Evolutionary conservation across 2,888 invertebrate species (phyloP).

Genomic region (Habroteleia sp.): DNA sequence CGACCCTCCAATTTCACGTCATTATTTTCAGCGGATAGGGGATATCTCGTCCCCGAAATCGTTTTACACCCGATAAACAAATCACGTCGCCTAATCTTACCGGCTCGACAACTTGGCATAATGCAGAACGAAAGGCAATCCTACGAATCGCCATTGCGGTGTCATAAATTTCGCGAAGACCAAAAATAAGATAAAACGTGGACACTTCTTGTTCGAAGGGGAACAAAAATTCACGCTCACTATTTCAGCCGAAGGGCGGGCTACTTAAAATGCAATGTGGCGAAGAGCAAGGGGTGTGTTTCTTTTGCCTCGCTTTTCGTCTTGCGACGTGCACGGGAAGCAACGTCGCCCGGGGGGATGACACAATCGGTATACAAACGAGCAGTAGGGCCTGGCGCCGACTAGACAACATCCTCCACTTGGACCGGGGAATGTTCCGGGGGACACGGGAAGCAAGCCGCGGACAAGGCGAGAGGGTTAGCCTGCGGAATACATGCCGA

Average conservation of each 20-base stretch:
- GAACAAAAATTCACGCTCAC: conserved; percentile 18
- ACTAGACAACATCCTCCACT: conserved; percentile 55
- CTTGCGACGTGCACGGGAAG: conserved; percentile 51
- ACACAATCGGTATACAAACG: conserved; percentile 59
- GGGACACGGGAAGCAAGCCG: conserved; percentile 11
- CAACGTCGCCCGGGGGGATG: conserved; percentile 36
- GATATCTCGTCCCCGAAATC: conserved; percentile 39
- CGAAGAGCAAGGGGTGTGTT: conserved; percentile 38
- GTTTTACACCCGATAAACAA: conserved; percentile 62
- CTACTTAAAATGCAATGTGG: conserved; percentile 52
- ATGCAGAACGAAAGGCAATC: conserved; percentile 43
- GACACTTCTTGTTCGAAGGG: conserved; percentile 3
- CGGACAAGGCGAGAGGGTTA: conserved; percentile 23
- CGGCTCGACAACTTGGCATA: conserved; percentile 45
- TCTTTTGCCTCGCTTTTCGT: conserved; percentile 41
- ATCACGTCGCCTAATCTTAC: conserved; percentile 53
- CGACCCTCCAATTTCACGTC: conserved; percentile 58
- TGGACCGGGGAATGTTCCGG: conserved; percentile 19
- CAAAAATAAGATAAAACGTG: conserved; percentile 11
- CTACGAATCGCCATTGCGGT: conserved; percentile 6
- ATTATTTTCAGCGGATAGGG: conserved; percentile 52
- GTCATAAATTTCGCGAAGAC: conserved; percentile 11
- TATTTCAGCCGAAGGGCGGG: conserved; percentile 7
- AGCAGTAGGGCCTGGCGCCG: conserved; percentile 49
- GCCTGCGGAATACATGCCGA: conserved; percentile 18